Evolutionary conservation across 2,888 invertebrate species (phyloP), one percentile per base, ranked within the genome.

Genomic region (Abrostola tripartita): DNA sequence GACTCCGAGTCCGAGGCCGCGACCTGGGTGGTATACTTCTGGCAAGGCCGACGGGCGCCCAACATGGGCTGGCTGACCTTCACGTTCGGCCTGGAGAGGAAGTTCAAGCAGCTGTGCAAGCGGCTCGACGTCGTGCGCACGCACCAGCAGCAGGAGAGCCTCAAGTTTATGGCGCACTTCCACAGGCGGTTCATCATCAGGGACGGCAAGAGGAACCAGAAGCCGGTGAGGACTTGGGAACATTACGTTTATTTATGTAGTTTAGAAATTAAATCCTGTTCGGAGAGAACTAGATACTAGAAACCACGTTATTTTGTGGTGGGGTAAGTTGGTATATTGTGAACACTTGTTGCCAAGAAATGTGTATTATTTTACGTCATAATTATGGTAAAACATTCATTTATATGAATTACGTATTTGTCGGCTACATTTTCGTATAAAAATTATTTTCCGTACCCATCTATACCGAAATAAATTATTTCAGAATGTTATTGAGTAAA

Each of bases 21-120:
- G 2, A 92, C 93, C 10, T 99, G 99, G 94, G 98, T 99, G 53
- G 99, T 99, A n/a, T 99, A 99, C 93, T 99, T 99, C 95, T 99
- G 99, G 99, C 99, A 99, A 93, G 99, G 99, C 0, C 95, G 98
- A 57, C 98, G 98, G 85, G 99, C 99, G 4, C 97, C 98, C 69
- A 99, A 99, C 92, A 99, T 99, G 99, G 99, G 99, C 65, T 99
- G 99, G 99, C 95, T 99, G 0, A 99, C 99, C 0, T 99, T 99
- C 92, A 99, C 99, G 0, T 99, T 99, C 93, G 99, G 98, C 82
- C 95, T 94, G 11, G 94, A 94, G 85, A 76, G 93, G 57, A 94
- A 94, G 86, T 94, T 94, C 88, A 94, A 94, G 61, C 90, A 92
- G 80, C 87, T 92, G 9, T 93, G 93, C 81, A 81, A 85, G 56